A percentile compares a stretch with the other conserved stretches of the same genome.
Evolutionary conservation across 2,797 vertebrate genomes (phyloP).

Genomic region (Epinephelus awoara): DNA sequence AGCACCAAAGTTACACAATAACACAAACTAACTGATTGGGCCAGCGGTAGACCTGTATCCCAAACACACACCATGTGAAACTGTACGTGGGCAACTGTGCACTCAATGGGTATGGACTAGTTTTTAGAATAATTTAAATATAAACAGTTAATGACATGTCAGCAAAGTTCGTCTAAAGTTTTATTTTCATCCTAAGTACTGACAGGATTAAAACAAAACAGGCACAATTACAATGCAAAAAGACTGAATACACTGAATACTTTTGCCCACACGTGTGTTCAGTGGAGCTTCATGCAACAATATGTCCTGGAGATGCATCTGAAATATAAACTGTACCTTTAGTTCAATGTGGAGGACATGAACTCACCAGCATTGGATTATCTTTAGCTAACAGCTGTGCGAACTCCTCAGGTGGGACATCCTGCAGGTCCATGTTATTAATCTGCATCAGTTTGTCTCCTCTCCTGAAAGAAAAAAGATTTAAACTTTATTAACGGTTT

Average conservation of each 20-base stretch:
- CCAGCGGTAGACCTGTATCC: no score
- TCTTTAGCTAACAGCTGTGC: slow-evolving; percentile 67
- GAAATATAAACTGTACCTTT: neutral
- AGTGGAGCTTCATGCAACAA: no score
- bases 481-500: neutral
- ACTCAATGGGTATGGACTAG: no score
- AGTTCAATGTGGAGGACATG: neutral
- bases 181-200: neutral
- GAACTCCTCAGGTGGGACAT: slow-evolving; percentile 77
- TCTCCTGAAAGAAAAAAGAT: slow-evolving; percentile 52
- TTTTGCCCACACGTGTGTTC: neutral
- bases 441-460: slow-evolving; percentile 84
- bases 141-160: neutral
- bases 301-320: neutral
- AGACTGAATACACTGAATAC: neutral
- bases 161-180: neutral
- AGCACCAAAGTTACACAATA: no score
- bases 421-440: slow-evolving; percentile 69
- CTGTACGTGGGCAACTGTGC: no score
- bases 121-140: neutral
- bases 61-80: no score
- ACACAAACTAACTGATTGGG: no score
- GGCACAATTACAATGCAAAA: neutral
- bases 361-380: slow-evolving; percentile 80
- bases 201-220: neutral